Conservation (phyloP, 2,113 vertebrate genomes). For the Leptobrachium leishanense region DNA sequence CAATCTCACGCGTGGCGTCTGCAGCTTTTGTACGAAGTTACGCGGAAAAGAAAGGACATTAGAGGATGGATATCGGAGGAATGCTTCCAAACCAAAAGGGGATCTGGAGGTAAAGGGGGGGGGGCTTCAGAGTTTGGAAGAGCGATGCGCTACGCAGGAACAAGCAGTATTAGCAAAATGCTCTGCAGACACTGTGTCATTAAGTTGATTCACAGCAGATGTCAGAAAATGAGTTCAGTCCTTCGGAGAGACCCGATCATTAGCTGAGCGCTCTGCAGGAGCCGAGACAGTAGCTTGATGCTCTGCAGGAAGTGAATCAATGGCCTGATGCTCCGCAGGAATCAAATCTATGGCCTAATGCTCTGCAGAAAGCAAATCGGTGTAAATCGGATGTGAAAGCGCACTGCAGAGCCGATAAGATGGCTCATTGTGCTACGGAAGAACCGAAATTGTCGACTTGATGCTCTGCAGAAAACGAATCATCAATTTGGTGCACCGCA, state of each 20-base stretch:
- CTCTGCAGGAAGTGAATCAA: background rate
- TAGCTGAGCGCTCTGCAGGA: slow-evolving; percentile 15
- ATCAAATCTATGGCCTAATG: background rate
- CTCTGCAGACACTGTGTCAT: background rate
- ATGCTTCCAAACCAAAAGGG: background rate
- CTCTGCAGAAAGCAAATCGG: background rate
- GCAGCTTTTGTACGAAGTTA: background rate
- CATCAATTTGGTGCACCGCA: background rate
- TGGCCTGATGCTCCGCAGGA: background rate
- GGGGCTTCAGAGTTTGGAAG: background rate
- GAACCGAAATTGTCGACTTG: background rate
- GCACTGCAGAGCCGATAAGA: too few relatives aligned
- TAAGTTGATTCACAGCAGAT: background rate
- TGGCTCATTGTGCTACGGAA: too few relatives aligned
- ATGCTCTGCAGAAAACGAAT: background rate
- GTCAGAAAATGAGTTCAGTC: background rate
- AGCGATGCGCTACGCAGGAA: background rate
- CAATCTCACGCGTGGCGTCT: background rate
- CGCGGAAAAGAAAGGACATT: background rate
- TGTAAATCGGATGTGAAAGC: background rate
- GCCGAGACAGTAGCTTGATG: slow-evolving; percentile 19
- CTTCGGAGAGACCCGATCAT: slow-evolving; percentile 18
- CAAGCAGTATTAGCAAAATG: background rate
- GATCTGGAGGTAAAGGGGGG: background rate
- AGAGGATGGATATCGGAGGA: background rate